Base-by-base conservation (phyloP, 2,888 invertebrate genomes). In the Portevinia maculata region DNA sequence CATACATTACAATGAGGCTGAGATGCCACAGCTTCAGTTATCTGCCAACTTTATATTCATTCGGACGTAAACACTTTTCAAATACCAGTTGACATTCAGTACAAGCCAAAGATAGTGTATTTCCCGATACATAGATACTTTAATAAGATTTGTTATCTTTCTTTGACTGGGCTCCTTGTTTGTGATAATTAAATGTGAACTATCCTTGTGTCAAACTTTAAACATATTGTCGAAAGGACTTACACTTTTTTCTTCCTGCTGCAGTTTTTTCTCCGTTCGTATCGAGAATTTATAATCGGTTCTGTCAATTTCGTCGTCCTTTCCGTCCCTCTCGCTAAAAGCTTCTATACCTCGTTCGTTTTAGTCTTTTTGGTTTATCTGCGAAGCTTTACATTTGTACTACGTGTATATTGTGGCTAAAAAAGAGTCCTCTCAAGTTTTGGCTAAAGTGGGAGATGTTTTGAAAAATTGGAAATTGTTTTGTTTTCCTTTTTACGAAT, bases 31-130 rank as follows among this genome's bases (percentile, higher is more conserved):
- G 76, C 85, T 85, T 89, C 87, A 90, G 90, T 90, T 87, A 86
- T 86, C 87, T 87, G 86, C 87, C 88, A 88, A 88, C 89, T 87
- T 88, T 89, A 86, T 88, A 87, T 87, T 86, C 86, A 88, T 86
- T 86, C 89, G 89, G 90, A 88, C 88, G 89, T 87, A 84, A 76
- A 30, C 65, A 53, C n/a, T 69, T 37, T 44, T 28, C 21, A 55
- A 34, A 8, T 1, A 30, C 24, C n/a, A 50, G 50, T 48, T 34
- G 15, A 44, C 3, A 60, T 21, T 9, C 59, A 41, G 50, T 19
- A 24, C 9, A 9, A 7, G 46, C 44, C 41, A 60, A 15, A 65
- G 53, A 71, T 39, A 39, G 65, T 67, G 62, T 67, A 55, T 24
- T 39, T 44, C 11, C 39, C 32, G 34, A 59, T 52, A 59, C 71